Conservation (phyloP, 2,797 vertebrate species). For the Buphagus erythrorhynchus region DNA sequence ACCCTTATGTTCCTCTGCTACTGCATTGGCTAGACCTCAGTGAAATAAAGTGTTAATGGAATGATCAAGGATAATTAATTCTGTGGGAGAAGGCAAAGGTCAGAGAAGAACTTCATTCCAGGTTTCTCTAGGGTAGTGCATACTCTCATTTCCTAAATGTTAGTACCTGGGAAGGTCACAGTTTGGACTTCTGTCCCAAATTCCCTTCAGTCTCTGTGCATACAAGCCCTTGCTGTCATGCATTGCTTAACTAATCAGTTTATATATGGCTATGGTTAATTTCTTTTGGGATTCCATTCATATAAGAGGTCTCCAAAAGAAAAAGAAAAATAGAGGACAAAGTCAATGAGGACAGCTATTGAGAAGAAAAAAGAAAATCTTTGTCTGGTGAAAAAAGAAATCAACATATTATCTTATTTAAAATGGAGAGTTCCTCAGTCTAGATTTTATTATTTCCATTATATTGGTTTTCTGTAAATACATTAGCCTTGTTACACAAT, state of each 20-base stretch:
- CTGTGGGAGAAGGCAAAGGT: background rate
- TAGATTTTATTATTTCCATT: constrained; percentile 16
- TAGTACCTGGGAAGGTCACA: background rate
- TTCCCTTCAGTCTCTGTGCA: background rate
- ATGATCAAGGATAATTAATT: background rate
- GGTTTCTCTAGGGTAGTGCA: background rate
- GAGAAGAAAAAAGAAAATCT: background rate
- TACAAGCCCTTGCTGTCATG: background rate
- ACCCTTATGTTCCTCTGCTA: background rate
- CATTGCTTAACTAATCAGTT: constrained; percentile 14
- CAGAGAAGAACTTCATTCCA: background rate
- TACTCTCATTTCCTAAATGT: background rate
- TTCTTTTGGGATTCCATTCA: constrained; percentile 29
- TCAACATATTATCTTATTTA: background rate
- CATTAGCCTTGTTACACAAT: background rate
- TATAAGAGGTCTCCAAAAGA: background rate
- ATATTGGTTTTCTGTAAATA: constrained; percentile 1
- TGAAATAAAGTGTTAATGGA: background rate
- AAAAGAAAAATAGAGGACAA: background rate
- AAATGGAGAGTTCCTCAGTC: background rate
- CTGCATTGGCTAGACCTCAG: background rate
- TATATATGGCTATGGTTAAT: constrained; percentile 12
- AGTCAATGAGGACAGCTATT: background rate
- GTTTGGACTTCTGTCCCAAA: background rate
- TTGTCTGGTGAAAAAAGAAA: background rate